Conservation (phyloP, 2,888 invertebrate genomes). For the Lypha dubia region DNA sequence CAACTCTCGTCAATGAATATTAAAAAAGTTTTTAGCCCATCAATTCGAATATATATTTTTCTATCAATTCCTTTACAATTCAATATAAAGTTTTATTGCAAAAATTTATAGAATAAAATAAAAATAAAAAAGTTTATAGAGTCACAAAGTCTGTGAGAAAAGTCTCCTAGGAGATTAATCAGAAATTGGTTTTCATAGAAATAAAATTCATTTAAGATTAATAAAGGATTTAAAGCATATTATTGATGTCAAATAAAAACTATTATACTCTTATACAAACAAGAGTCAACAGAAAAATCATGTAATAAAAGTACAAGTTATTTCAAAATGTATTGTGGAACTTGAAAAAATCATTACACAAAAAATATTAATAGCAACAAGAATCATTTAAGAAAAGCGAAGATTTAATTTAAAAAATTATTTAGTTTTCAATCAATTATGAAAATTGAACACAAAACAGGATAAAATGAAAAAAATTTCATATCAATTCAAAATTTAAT, state of each 20-base stretch:
- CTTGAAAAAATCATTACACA: too few species aligned
- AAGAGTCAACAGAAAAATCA: neutral
- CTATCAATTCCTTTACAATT: constrained; percentile 52
- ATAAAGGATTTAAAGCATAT: constrained; percentile 35
- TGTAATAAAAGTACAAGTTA: neutral
- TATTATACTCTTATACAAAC: too few species aligned
- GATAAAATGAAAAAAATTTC: too few species aligned
- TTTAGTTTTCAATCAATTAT: too few species aligned
- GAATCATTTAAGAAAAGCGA: too few species aligned
- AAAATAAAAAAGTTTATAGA: constrained; percentile 57
- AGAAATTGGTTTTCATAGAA: constrained; percentile 17
- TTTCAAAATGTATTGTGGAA: neutral
- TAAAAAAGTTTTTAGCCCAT: constrained; percentile 61
- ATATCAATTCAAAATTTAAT: too few species aligned
- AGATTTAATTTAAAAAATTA: too few species aligned
- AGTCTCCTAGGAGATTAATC: constrained; percentile 69
- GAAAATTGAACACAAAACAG: too few species aligned
- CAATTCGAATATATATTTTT: constrained; percentile 55
- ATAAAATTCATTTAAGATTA: constrained; percentile 4
- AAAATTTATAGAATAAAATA: constrained; percentile 20
- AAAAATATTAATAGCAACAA: too few species aligned
- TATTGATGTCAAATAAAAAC: constrained; percentile 9
- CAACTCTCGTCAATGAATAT: constrained; percentile 38
- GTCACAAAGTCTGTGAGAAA: constrained; percentile 21
- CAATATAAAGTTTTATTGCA: constrained; percentile 54